Conservation (phyloP, 2,888 invertebrate species). For the Homarus gammarus region DNA sequence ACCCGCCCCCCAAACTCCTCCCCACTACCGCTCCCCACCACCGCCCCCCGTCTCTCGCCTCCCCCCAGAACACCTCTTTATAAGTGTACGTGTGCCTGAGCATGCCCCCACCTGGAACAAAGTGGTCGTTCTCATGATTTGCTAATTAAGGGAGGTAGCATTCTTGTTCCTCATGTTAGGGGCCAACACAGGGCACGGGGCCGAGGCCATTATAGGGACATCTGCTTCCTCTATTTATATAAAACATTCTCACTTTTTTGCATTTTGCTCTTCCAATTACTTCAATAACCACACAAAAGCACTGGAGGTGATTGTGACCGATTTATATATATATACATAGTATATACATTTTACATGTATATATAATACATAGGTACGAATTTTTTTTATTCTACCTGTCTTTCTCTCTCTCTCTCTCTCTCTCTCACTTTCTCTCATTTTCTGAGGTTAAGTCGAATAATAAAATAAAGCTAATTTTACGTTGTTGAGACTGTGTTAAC, state of each 20-base stretch:
- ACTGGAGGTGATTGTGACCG: slow-evolving; percentile 46
- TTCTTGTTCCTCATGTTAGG: slow-evolving; percentile 34
- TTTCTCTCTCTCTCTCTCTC: slow-evolving; percentile 2
- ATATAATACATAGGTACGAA: slow-evolving; percentile 44
- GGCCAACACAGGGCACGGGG: slow-evolving; percentile 47
- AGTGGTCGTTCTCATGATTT: slow-evolving; percentile 36
- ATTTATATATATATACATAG: not conserved
- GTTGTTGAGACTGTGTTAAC: no score
- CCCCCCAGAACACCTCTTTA: slow-evolving; percentile 5
- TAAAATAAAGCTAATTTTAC: no score
- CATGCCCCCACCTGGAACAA: slow-evolving; percentile 40
- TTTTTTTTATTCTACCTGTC: not conserved
- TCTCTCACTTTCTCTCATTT: no score
- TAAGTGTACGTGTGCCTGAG: slow-evolving; percentile 50
- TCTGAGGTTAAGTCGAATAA: no score
- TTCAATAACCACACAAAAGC: slow-evolving; percentile 37
- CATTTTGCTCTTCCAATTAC: slow-evolving; percentile 50
- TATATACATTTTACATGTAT: slow-evolving; percentile 15
- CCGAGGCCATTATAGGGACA: slow-evolving; percentile 39
- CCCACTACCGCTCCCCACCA: not conserved
- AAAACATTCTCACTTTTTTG: slow-evolving; percentile 28
- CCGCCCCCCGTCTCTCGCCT: not conserved
- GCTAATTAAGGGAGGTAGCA: slow-evolving; percentile 50
- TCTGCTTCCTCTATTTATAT: slow-evolving; percentile 34
- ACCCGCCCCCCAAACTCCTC: not conserved